Evolutionary conservation across 2,888 invertebrate genomes (phyloP).

Genomic region (Argyra leucocephala): DNA sequence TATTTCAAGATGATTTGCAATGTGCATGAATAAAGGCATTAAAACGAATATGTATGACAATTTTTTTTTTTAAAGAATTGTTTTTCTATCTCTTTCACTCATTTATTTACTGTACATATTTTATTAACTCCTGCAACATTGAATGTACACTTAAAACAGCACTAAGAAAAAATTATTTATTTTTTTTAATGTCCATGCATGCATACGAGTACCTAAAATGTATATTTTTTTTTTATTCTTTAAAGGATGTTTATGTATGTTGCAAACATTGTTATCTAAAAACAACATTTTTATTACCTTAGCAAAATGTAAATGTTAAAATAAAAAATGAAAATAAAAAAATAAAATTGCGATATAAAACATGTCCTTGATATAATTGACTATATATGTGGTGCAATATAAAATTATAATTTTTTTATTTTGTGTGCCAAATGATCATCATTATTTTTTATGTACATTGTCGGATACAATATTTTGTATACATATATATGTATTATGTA

Average conservation of each 20-base stretch:
- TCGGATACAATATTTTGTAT: too few relatives aligned
- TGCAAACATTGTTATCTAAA: not conserved
- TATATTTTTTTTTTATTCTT: not conserved
- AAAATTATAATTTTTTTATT: too few relatives aligned
- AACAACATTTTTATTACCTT: constrained; percentile 3
- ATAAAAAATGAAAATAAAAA: not conserved
- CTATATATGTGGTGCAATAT: not conserved
- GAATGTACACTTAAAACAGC: too few relatives aligned
- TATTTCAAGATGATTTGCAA: too few relatives aligned
- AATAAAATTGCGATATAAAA: not conserved
- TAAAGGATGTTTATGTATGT: not conserved
- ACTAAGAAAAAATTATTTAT: too few relatives aligned
- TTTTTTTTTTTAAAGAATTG: not conserved
- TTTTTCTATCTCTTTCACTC: not conserved
- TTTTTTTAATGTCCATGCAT: too few relatives aligned
- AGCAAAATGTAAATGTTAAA: not conserved
- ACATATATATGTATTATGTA: too few relatives aligned
- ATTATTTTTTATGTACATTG: too few relatives aligned
- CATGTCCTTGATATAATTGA: not conserved
- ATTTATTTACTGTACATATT: not conserved
- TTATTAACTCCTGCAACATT: not conserved
- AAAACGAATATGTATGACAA: not conserved
- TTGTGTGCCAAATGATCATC: too few relatives aligned
- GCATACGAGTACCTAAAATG: too few relatives aligned
- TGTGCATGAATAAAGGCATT: not conserved